phyloP scores from a whole-genome alignment of 2,113 vertebrate genomes.

The Gymnorhina tibicen region DNA sequence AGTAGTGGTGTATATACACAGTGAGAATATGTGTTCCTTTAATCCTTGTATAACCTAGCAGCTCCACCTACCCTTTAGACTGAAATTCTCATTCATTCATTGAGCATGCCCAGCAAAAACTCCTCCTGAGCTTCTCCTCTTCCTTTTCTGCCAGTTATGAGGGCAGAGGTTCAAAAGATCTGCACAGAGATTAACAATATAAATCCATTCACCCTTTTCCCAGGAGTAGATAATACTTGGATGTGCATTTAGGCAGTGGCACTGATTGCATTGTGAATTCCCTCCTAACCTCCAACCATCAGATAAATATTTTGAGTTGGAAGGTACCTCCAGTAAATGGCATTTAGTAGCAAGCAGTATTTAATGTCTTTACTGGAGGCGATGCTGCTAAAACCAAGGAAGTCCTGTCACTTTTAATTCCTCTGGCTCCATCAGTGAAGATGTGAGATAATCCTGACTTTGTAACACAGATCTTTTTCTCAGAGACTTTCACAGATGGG shows the following conservation, averaged over 20 bases:
- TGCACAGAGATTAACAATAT: neutral
- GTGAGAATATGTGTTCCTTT: neutral
- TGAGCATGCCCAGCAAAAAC: neutral
- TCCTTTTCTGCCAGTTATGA: neutral
- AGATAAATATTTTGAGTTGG: neutral
- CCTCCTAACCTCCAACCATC: neutral
- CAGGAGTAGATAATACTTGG: neutral
- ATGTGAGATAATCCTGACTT: neutral
- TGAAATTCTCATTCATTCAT: neutral
- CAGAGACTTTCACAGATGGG: neutral
- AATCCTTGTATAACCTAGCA: constrained; percentile 9
- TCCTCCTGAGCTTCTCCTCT: neutral
- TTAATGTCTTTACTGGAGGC: neutral
- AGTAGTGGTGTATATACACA: neutral
- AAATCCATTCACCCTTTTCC: neutral
- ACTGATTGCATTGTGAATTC: neutral
- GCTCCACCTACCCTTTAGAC: constrained; percentile 19
- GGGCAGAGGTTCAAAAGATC: neutral
- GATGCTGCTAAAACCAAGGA: neutral
- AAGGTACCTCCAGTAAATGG: neutral
- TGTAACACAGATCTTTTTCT: neutral
- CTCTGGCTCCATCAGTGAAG: neutral
- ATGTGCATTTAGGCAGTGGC: neutral
- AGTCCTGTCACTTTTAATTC: neutral
- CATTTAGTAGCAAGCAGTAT: neutral